phyloP scores from a whole-genome alignment of 2,797 vertebrate genomes.

The Pseudochaenichthys georgianus region DNA sequence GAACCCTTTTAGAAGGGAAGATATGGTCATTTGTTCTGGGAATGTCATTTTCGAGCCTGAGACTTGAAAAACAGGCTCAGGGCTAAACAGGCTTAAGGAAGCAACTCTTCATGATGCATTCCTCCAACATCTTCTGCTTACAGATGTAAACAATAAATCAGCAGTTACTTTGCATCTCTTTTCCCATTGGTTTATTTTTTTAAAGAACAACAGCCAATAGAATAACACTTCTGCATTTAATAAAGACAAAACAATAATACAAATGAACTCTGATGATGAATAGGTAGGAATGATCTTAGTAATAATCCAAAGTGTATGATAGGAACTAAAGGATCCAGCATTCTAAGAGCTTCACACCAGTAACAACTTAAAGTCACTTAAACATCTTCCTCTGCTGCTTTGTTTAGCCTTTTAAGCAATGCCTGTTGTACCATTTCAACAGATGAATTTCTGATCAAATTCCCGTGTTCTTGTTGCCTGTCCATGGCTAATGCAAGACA shows the following conservation, averaged over 20 bases:
- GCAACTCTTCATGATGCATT: too few species aligned
- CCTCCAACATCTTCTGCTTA: too few species aligned
- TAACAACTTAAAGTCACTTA: neutral
- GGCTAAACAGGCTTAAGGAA: too few species aligned
- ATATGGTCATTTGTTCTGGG: too few species aligned
- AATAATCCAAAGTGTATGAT: neutral
- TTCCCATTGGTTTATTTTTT: neutral
- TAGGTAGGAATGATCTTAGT: too few species aligned
- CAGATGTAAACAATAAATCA: too few species aligned
- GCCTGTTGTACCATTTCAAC: neutral
- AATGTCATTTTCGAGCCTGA: too few species aligned
- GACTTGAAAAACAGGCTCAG: too few species aligned
- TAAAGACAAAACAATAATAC: neutral
- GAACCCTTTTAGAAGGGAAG: too few species aligned
- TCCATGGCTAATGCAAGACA: conserved; percentile 1
- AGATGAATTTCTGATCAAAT: neutral
- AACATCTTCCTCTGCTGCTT: neutral
- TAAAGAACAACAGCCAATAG: neutral
- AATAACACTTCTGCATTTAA: neutral
- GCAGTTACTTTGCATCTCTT: too few species aligned
- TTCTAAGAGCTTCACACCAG: neutral
- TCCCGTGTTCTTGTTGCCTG: neutral
- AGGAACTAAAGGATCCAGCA: neutral
- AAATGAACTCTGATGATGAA: neutral
- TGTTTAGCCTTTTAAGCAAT: neutral